A percentile compares a stretch with the other conserved stretches of the same genome.
Evolutionary conservation across 2,113 vertebrate species (phyloP).

Genomic region (Furnarius figulus): DNA sequence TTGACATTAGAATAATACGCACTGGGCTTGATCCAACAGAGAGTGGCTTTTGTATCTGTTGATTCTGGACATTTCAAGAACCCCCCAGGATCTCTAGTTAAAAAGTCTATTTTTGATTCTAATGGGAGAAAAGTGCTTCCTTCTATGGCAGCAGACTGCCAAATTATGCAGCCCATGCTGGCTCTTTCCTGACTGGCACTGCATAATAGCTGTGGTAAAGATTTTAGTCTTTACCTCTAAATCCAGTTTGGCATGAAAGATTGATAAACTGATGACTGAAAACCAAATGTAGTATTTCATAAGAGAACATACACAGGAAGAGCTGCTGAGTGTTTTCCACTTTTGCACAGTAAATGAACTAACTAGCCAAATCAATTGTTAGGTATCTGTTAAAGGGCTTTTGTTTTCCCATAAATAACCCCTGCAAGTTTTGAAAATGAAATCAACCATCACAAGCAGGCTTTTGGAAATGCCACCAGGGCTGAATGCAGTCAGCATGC

Average conservation of each 20-base stretch:
- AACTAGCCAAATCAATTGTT: conserved; percentile 29
- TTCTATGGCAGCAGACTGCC: not conserved
- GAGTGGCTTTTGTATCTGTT: conserved; percentile 31
- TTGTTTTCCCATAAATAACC: conserved; percentile 54
- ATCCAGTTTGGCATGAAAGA: conserved; percentile 41
- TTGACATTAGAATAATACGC: not conserved
- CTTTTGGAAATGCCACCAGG: not conserved
- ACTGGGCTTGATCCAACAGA: not conserved
- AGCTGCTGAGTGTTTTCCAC: not conserved
- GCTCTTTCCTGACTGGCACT: conserved; percentile 12
- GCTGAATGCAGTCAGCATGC: conserved; percentile 18
- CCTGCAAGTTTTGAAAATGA: conserved; percentile 41
- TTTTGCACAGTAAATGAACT: conserved; percentile 32
- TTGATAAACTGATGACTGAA: conserved; percentile 55
- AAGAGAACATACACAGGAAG: conserved; percentile 16
- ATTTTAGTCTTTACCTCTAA: conserved; percentile 7
- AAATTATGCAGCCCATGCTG: not conserved
- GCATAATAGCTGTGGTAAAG: not conserved
- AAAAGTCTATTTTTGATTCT: conserved; percentile 42
- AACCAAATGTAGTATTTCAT: conserved; percentile 23
- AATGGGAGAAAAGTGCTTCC: conserved; percentile 6
- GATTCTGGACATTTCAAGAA: conserved; percentile 23
- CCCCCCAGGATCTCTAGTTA: not conserved
- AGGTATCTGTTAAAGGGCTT: conserved; percentile 28
- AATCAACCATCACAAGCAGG: conserved; percentile 20